Percentiles rank a stretch among this genome's conserved stretches.
Evolutionary conservation across 2,888 invertebrate species (phyloP).

Genomic region (Morpho helenor): DNA sequence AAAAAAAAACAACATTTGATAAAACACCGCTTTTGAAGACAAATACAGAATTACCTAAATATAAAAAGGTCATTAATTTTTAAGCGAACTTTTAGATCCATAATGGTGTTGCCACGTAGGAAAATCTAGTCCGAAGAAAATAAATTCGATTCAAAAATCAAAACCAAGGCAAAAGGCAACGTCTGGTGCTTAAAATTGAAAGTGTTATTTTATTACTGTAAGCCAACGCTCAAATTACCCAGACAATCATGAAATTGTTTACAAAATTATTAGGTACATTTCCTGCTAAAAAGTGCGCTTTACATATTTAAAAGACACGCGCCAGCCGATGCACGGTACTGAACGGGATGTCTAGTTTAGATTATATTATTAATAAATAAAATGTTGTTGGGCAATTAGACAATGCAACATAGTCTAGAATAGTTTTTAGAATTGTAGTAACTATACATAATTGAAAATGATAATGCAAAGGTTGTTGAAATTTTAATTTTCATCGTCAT

Average conservation of each 20-base stretch:
- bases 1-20: no score
- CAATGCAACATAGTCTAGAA: conserved; percentile 33
- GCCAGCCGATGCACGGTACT: not conserved
- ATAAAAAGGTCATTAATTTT: no score
- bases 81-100: no score
- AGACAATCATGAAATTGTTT: not conserved
- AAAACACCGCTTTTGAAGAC: no score
- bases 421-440: conserved; percentile 35
- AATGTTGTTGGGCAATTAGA: conserved; percentile 38
- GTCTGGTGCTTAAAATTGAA: no score
- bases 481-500: conserved; percentile 7
- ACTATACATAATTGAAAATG: conserved; percentile 27
- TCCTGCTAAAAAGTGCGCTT: not conserved
- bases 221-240: no score
- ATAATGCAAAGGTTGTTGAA: conserved; percentile 24
- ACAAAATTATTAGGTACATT: not conserved
- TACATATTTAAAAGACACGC: not conserved
- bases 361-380: conserved; percentile 26
- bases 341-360: conserved; percentile 28
- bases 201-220: no score
- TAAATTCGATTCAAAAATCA: no score
- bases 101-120: no score
- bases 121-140: no score
- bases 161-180: no score
- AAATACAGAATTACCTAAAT: no score